Percentiles rank a stretch among this genome's conserved stretches.
Conservation (phyloP, 30 jellyfish, hydroid and myxozoan species). For the Turritopsis rubra region DNA sequence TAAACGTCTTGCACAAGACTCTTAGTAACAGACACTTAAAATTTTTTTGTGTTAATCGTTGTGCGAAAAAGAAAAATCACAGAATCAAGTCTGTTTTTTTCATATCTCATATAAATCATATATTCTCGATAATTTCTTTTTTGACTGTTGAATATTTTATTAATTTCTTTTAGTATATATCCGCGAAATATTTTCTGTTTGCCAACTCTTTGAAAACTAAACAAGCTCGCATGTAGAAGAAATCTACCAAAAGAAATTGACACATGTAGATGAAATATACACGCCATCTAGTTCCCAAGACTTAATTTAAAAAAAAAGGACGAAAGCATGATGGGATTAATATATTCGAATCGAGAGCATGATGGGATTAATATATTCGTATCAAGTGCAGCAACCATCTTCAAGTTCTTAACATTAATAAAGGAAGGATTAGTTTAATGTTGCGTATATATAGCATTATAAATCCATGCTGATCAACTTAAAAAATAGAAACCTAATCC, state of each 20-base stretch:
- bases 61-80: not conserved
- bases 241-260: not conserved
- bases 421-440: not conserved
- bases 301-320: too few species aligned
- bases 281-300: not conserved
- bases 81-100: not conserved
- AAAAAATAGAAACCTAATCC: not conserved
- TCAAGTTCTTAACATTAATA: too few species aligned
- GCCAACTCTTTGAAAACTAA: not conserved
- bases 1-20: not conserved
- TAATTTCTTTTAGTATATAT: not conserved
- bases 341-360: not conserved
- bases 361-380: not conserved
- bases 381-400: not conserved
- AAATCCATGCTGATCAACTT: not conserved
- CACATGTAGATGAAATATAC: not conserved
- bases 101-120: not conserved
- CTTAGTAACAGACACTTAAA: not conserved
- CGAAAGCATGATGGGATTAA: not conserved
- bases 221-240: not conserved
- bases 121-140: not conserved
- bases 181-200: not conserved
- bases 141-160: not conserved
- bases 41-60: not conserved
- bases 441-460: not conserved